A percentile compares a stretch with the other conserved stretches of the same genome.
phyloP scores from a whole-genome alignment of 2,888 invertebrate species.

The Dermolepida albohirtum region DNA sequence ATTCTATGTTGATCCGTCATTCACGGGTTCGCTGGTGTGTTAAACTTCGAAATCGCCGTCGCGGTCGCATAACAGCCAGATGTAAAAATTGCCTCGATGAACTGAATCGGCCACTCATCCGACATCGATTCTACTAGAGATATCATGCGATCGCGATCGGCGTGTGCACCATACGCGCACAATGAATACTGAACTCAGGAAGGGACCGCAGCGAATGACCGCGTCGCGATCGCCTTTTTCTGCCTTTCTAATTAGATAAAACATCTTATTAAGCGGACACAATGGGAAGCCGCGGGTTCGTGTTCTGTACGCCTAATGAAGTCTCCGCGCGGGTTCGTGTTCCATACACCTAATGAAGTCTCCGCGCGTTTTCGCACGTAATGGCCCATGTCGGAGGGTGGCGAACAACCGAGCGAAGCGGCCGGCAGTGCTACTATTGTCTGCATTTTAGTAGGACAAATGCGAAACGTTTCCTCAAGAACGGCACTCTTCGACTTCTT shows the following conservation, averaged over 20 bases:
- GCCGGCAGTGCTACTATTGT: conserved; percentile 26
- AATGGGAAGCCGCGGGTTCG: conserved; percentile 44
- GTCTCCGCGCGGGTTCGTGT: conserved; percentile 42
- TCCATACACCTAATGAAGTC: conserved; percentile 38
- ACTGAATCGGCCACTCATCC: too few species aligned
- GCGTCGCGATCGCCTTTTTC: conserved; percentile 30
- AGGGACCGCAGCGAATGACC: conserved; percentile 21
- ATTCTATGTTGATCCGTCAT: too few species aligned
- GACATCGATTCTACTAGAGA: too few species aligned
- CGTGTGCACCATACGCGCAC: too few species aligned
- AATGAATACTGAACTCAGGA: too few species aligned
- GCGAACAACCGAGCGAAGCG: conserved; percentile 6
- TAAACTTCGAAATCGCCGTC: too few species aligned
- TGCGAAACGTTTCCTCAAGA: conserved; percentile 18
- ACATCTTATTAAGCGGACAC: conserved; percentile 48
- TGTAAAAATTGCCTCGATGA: too few species aligned
- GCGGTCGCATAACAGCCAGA: too few species aligned
- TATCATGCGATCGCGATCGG: too few species aligned
- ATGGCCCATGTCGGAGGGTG: conserved; percentile 22
- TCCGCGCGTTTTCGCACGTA: conserved; percentile 32
- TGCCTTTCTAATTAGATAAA: conserved; percentile 42
- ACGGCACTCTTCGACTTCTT: too few species aligned
- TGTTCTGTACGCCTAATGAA: conserved; percentile 39
- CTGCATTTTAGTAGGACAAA: conserved; percentile 23
- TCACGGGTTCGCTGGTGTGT: too few species aligned